Conservation (phyloP, 2,113 vertebrate species). For the Heterochromis multidens region DNA sequence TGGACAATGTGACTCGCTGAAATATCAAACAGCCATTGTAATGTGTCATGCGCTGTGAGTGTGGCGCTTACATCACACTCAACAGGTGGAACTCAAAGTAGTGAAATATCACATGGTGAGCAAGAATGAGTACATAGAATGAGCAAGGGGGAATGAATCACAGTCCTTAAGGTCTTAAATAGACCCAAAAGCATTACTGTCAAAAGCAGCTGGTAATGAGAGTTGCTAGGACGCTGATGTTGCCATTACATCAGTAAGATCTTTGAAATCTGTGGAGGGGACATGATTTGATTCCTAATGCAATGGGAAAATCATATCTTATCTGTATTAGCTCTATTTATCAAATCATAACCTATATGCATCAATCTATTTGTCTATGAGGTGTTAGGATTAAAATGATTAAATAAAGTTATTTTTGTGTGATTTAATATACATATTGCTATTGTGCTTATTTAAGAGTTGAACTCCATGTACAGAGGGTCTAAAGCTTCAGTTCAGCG, state of each 20-base stretch:
- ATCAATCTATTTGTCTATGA: neutral
- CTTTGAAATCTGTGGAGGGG: neutral
- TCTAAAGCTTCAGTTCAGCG: too few relatives aligned
- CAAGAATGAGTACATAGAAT: neutral
- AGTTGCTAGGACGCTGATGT: neutral
- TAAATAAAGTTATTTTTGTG: too few relatives aligned
- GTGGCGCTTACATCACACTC: neutral
- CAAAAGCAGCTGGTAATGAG: neutral
- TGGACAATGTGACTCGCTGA: conserved; percentile 9
- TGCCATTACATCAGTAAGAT: neutral
- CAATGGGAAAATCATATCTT: neutral
- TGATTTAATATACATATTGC: too few relatives aligned
- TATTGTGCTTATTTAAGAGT: too few relatives aligned
- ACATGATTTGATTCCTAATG: neutral
- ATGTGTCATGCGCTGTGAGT: conserved; percentile 5
- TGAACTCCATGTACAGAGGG: too few relatives aligned
- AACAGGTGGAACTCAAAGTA: conserved; percentile 15
- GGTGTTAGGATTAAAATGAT: too few relatives aligned
- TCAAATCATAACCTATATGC: neutral
- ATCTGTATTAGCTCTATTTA: neutral
- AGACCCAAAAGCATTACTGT: neutral
- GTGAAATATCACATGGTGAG: neutral
- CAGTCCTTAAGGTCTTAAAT: neutral
- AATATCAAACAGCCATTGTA: neutral
- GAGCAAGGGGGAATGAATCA: neutral